phyloP scores from a whole-genome alignment of 2,113 vertebrate species.

The Arothron firmamentum region DNA sequence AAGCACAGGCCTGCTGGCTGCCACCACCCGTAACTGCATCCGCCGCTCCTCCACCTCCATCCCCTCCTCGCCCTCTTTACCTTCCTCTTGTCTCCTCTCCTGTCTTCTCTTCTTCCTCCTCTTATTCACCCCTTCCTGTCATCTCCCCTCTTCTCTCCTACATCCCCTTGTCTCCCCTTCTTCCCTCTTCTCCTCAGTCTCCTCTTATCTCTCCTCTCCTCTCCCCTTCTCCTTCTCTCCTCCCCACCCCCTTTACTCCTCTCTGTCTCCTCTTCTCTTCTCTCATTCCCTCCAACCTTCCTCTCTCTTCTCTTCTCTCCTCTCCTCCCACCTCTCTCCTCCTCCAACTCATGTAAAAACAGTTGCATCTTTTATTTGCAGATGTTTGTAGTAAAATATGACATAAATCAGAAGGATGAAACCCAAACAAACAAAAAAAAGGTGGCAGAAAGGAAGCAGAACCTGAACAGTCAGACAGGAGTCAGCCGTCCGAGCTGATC shows the following conservation, averaged over 20 bases:
- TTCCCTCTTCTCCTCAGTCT: no score
- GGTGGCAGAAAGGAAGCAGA: constrained; percentile 28
- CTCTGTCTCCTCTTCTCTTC: constrained; percentile 42
- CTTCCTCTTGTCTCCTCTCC: constrained; percentile 26
- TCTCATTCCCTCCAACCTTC: constrained; percentile 17
- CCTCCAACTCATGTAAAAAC: constrained; percentile 2
- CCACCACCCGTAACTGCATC: constrained; percentile 52
- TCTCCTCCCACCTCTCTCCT: constrained; percentile 51
- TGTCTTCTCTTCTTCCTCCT: neutral
- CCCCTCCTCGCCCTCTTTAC: no score
- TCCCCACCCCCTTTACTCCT: no score
- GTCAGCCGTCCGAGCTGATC: constrained; percentile 44
- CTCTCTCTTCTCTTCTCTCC: constrained; percentile 31
- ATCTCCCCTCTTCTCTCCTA: constrained; percentile 45
- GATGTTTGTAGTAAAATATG: constrained; percentile 22
- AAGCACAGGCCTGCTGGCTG: constrained; percentile 58
- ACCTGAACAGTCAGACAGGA: constrained; percentile 49
- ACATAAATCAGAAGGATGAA: constrained; percentile 17
- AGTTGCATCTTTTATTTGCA: constrained; percentile 6
- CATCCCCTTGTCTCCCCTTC: constrained; percentile 7
- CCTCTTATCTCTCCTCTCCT: no score
- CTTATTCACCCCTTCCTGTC: neutral
- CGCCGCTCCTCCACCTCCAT: constrained; percentile 40
- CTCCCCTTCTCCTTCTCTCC: constrained; percentile 49
- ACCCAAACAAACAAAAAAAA: constrained; percentile 11